Evolutionary conservation across 2,113 vertebrate species (phyloP).

Genomic region (Syrmaticus mikado): DNA sequence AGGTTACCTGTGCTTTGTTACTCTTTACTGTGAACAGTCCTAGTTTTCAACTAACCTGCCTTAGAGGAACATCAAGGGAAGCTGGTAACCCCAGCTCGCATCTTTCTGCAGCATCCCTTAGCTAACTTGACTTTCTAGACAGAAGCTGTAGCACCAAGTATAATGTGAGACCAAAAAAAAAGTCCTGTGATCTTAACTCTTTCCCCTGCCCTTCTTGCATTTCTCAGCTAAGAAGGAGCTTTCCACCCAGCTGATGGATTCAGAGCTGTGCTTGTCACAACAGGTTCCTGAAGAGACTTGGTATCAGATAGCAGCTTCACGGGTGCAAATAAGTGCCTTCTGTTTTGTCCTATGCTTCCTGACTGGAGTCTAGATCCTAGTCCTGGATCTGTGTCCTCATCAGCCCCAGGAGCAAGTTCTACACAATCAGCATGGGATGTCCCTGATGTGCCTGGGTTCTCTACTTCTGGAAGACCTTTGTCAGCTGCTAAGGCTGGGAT

Average conservation of each 20-base stretch:
- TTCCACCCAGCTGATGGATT: not conserved
- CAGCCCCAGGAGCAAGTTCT: not conserved
- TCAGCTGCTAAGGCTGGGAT: not conserved
- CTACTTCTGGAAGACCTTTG: not conserved
- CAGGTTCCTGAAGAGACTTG: not conserved
- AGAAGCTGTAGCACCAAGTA: slow-evolving; percentile 10
- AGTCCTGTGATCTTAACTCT: not conserved
- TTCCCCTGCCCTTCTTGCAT: not conserved
- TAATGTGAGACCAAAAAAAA: slow-evolving; percentile 37
- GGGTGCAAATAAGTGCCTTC: slow-evolving; percentile 60
- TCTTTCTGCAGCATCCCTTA: slow-evolving; percentile 58
- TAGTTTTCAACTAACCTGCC: slow-evolving; percentile 72
- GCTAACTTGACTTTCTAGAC: slow-evolving; percentile 28
- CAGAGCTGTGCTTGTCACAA: not conserved
- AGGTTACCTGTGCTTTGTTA: slow-evolving; percentile 35
- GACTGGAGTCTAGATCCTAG: not conserved
- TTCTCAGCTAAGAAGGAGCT: not conserved
- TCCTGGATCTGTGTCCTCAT: not conserved
- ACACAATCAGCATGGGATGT: not conserved
- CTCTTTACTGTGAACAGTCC: slow-evolving; percentile 43
- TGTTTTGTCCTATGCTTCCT: not conserved
- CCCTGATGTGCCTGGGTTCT: not conserved
- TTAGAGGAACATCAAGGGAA: slow-evolving; percentile 70
- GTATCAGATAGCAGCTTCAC: not conserved
- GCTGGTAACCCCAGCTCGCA: not conserved